phyloP scores from a whole-genome alignment of 2,113 vertebrate species.

The Grallaria varia region DNA sequence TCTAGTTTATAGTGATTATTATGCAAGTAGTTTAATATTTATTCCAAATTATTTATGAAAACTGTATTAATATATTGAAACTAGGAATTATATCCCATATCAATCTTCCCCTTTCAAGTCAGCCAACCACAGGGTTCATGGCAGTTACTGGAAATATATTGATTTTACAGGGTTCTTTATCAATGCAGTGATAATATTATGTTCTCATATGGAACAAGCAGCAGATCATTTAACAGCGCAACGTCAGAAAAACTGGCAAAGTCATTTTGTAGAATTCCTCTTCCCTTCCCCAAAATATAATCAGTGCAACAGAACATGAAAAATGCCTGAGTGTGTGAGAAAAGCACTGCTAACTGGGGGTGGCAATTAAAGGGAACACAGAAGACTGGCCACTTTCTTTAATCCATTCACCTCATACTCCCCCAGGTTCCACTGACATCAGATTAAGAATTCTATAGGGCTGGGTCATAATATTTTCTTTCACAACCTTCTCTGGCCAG shows the following conservation, averaged over 20 bases:
- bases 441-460: neutral
- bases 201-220: neutral
- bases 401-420: neutral
- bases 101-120: neutral
- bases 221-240: neutral
- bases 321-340: rapidly evolving
- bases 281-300: neutral
- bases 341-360: neutral
- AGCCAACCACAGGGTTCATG: neutral
- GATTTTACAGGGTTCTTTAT: neutral
- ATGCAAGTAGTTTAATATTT: neutral
- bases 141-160: neutral
- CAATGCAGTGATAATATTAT: neutral
- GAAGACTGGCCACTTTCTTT: neutral
- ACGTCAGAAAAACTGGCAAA: neutral
- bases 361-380: neutral
- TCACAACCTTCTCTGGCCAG: neutral
- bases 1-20: neutral
- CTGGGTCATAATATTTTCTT: neutral
- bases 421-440: neutral
- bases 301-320: neutral
- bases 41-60: neutral
- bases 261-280: neutral
- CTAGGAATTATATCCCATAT: neutral
- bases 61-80: neutral